These are phyloP conservation scores for Sepiola atlantica DNA, from an alignment of 2,888 invertebrate species.

Conservation along the genomic window DNA sequence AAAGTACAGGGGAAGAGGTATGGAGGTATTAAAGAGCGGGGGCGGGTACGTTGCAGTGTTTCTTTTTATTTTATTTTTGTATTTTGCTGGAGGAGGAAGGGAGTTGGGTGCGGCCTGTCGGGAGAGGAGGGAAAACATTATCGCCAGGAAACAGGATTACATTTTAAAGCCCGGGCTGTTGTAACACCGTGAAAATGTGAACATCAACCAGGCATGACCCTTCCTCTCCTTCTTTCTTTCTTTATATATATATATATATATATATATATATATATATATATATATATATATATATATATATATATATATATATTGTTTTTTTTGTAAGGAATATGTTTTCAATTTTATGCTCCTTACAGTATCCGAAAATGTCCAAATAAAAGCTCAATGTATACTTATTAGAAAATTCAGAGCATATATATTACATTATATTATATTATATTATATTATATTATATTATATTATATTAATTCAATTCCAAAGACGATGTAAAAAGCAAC, in stretches of 20 bases:
- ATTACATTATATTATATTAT: too few species aligned
- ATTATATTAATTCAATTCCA: too few species aligned
- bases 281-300: background rate
- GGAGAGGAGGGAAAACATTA: background rate
- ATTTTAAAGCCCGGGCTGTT: background rate
- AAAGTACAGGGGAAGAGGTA: background rate
- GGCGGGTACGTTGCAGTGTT: background rate
- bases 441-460: too few species aligned
- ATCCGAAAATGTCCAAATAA: too few species aligned
- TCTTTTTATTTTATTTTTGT: too few species aligned
- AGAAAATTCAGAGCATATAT: too few species aligned
- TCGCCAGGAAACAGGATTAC: slow-evolving; percentile 15
- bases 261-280: background rate
- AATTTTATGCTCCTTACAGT: too few species aligned
- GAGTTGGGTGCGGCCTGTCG: too few species aligned
- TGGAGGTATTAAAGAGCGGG: background rate
- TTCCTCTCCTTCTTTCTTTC: background rate
- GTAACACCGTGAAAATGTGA: background rate
- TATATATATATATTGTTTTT: too few species aligned
- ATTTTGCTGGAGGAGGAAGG: background rate
- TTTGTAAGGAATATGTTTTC: too few species aligned
- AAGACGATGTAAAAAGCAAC: too few species aligned
- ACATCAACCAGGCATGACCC: background rate
- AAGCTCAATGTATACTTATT: too few species aligned
- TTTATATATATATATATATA: background rate